These are phyloP conservation scores for Magallana nippona DNA, from an alignment of 2,888 invertebrate genomes.

Conservation along the genomic window DNA sequence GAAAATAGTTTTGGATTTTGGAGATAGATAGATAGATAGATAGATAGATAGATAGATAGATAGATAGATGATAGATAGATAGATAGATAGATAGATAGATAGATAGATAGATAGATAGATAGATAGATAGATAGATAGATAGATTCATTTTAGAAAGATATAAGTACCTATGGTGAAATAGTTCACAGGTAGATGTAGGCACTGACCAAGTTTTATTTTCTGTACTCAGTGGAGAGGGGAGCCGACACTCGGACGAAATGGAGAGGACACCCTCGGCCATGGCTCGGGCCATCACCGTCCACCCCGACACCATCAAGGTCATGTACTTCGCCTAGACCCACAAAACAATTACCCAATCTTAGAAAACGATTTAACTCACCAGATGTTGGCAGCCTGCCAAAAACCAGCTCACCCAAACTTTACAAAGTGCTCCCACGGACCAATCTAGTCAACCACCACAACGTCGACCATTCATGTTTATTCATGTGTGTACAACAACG, in stretches of 20 bases:
- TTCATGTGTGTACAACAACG: neutral
- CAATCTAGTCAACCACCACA: slow-evolving; percentile 12
- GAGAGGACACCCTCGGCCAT: slow-evolving; percentile 98
- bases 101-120: no score
- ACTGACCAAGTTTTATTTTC: neutral
- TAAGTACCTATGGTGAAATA: no score
- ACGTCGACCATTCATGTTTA: neutral
- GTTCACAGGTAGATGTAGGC: no score
- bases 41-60: no score
- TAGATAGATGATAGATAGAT: no score
- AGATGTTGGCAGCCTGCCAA: neutral
- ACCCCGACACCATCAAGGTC: slow-evolving; percentile 99
- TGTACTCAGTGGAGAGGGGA: slow-evolving; percentile 93
- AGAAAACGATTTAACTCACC: neutral
- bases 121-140: no score
- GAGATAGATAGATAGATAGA: no score
- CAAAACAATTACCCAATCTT: neutral
- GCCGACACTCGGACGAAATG: slow-evolving; percentile 97
- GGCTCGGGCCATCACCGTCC: slow-evolving; percentile 99
- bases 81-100: no score
- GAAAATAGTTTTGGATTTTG: no score
- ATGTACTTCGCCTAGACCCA: slow-evolving; percentile 97
- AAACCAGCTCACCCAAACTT: slow-evolving; percentile 16
- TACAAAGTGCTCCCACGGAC: neutral
- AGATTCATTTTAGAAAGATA: no score